Percentiles rank a stretch among this genome's conserved stretches.
phyloP scores from a whole-genome alignment of 2,888 invertebrate species.

The Thera britannica region DNA sequence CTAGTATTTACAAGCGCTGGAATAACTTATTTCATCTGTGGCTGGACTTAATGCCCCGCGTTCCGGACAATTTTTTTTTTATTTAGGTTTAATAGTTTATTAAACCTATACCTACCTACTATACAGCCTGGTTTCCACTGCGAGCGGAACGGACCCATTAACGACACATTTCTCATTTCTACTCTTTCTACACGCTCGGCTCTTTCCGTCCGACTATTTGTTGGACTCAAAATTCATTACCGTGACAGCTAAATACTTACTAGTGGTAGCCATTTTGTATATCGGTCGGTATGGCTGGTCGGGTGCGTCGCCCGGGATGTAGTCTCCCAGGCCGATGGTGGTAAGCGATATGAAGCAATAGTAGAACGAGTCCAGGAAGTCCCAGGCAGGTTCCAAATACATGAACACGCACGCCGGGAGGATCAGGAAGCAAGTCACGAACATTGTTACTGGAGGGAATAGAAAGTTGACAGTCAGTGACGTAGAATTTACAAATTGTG shows the following conservation, averaged over 20 bases:
- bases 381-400: slow-evolving; percentile 91
- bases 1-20: too few species aligned
- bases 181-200: too few species aligned
- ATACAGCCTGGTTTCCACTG: too few species aligned
- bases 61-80: too few species aligned
- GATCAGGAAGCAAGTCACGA: slow-evolving; percentile 87
- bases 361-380: slow-evolving; percentile 94
- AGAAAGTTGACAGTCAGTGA: slow-evolving; percentile 3
- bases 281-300: slow-evolving; percentile 90
- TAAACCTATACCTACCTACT: too few species aligned
- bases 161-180: too few species aligned
- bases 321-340: slow-evolving; percentile 95
- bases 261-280: slow-evolving; percentile 92
- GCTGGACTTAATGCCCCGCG: too few species aligned
- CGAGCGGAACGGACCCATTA: too few species aligned
- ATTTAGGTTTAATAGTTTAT: too few species aligned
- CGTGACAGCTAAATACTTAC: slow-evolving; percentile 72
- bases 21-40: too few species aligned
- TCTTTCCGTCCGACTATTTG: too few species aligned
- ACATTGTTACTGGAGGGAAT: slow-evolving; percentile 72
- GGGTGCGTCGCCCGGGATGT: slow-evolving; percentile 93
- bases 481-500: not conserved
- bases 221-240: too few species aligned
- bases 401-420: slow-evolving; percentile 91
- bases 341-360: slow-evolving; percentile 96